Base-by-base conservation (phyloP, 1,140 invertebrate species). In the Contarinia nasturtii region DNA sequence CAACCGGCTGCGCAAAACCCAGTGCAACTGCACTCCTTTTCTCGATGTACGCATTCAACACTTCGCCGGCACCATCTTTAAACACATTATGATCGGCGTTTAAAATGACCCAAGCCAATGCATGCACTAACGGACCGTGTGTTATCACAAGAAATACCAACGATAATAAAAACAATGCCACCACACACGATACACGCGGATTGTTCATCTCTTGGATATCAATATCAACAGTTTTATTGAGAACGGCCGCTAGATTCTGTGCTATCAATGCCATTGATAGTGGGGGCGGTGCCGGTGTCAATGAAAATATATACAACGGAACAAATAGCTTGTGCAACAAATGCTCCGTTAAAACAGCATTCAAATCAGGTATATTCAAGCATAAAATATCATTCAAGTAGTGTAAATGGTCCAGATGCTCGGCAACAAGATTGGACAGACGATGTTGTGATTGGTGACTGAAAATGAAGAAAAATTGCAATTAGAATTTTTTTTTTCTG, bases 361-460 rank as follows among this genome's bases (percentile, higher is more conserved):
- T 98, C 42, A 98, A 70, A 56, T 90, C 83, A 33, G 83, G 78
- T 55, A 97, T 94, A 59, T 91, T 81, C 17, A 97, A 73, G 58
- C 82, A 82, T 17, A 97, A 70, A 60, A 98, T 97, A 55, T 99
- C 95, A 59, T 97, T 98, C 19, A 98, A 68, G 65, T 98, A 99
- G 68, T 98, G 94, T 12, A 98, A 69, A 66, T 98, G 90, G 66
- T 98, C 94, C 38, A 98, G 69, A 66, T 98, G 93, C 69, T 97
- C 92, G 0, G 93, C 93, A 2, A 98, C 92, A 44, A 98, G 70
- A 66, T 95, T 93, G 14, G 90, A 78, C 36, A 98, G 69, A 59
- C 89, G 81, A 65, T 79, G 90, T 66, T 80, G 88, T 62, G 76
- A 92, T 70, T 91, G 87, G 63, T 92, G 91, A 63, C 75, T 87